These are phyloP conservation scores for Calliphora vomitoria DNA, from an alignment of 2,888 invertebrate genomes.

Conservation along the genomic window DNA sequence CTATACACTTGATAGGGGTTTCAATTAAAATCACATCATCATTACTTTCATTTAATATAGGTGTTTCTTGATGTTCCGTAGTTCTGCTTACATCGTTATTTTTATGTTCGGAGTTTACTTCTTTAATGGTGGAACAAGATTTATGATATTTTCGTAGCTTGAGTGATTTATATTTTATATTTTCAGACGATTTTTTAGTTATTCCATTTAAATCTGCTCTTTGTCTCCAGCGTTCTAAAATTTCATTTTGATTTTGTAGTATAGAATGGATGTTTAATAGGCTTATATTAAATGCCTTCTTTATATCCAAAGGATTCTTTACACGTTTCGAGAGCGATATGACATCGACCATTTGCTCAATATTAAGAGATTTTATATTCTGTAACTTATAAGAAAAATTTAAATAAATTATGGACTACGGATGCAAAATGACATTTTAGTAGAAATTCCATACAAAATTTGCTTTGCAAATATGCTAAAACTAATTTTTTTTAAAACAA, in stretches of 20 bases:
- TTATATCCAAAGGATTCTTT: background rate
- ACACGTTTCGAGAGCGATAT: background rate
- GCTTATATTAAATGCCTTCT: background rate
- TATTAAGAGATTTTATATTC: background rate
- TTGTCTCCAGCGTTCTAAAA: background rate
- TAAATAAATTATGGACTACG: too few relatives aligned
- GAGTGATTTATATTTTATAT: background rate
- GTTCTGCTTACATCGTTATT: background rate
- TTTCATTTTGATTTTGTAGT: background rate
- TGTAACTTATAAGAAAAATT: background rate
- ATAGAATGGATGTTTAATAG: background rate
- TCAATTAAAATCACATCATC: conserved; percentile 34
- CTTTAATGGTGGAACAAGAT: background rate
- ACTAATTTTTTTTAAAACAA: too few relatives aligned
- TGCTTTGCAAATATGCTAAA: too few relatives aligned
- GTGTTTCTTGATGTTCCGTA: background rate
- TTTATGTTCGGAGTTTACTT: background rate
- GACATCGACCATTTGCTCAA: background rate
- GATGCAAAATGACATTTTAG: too few relatives aligned
- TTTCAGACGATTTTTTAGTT: background rate
- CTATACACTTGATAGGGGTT: conserved; percentile 8
- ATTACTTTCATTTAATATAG: background rate
- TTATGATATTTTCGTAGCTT: background rate
- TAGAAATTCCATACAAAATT: too few relatives aligned
- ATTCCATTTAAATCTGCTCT: background rate